Conservation (phyloP, 1,140 invertebrate species). For the Ceratina japonica region DNA sequence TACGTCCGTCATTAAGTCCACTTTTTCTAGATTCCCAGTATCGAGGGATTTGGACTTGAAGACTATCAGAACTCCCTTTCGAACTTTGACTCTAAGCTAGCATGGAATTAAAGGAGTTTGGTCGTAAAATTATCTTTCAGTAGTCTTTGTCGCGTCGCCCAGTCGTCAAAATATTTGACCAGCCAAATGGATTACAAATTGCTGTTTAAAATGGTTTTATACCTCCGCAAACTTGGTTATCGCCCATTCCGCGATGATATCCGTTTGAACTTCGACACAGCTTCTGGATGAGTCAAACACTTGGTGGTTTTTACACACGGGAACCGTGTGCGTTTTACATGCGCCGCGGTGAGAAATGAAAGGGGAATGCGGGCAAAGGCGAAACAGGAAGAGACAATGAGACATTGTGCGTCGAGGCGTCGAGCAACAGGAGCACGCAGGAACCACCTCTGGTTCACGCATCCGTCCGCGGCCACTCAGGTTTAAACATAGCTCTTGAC, state of each 20-base stretch:
- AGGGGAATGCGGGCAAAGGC: slow-evolving; percentile 29
- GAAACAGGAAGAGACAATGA: slow-evolving; percentile 63
- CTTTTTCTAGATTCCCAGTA: no score
- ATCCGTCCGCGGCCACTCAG: slow-evolving; percentile 58
- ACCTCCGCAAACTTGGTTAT: not conserved
- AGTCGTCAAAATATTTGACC: not conserved
- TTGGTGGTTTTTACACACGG: slow-evolving; percentile 11
- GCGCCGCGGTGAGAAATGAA: slow-evolving; percentile 22
- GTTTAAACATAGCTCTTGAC: slow-evolving; percentile 71
- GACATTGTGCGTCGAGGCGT: slow-evolving; percentile 58
- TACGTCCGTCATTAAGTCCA: not conserved
- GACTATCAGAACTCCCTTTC: not conserved
- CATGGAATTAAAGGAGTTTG: no score
- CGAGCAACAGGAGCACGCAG: slow-evolving; percentile 37
- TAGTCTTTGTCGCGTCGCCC: not conserved
- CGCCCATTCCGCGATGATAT: not conserved
- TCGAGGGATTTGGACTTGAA: not conserved
- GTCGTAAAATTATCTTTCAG: not conserved
- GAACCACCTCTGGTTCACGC: slow-evolving; percentile 40
- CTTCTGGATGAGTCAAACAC: slow-evolving; percentile 40
- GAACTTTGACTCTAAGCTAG: not conserved
- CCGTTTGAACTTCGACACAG: slow-evolving; percentile 16
- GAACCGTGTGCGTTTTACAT: not conserved
- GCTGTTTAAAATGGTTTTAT: not conserved
- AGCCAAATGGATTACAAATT: not conserved